Evolutionary conservation across 2,888 invertebrate species (phyloP).

Genomic region (Ophion slaviceki): DNA sequence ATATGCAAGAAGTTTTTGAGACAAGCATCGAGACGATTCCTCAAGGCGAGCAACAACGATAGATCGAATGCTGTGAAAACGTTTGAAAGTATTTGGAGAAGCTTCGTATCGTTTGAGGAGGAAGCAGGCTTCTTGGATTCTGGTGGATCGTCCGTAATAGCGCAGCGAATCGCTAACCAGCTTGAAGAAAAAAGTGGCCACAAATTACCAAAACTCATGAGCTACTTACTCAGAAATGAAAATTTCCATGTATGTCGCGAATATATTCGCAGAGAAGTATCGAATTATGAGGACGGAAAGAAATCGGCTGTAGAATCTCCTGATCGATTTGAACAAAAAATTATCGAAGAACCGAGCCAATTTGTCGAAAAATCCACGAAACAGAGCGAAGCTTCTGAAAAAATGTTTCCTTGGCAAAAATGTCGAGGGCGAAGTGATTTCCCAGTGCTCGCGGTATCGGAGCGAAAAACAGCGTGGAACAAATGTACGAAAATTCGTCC

Average conservation of each 20-base stretch:
- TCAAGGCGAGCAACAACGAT: slow-evolving; percentile 72
- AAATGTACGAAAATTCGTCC: slow-evolving; percentile 72
- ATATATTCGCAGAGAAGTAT: slow-evolving; percentile 72
- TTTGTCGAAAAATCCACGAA: background rate
- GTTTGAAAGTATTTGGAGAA: slow-evolving; percentile 72
- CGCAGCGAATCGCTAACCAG: slow-evolving; percentile 87
- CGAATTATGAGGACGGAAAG: background rate
- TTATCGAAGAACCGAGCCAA: background rate
- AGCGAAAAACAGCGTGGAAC: slow-evolving; percentile 1
- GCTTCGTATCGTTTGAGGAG: slow-evolving; percentile 71
- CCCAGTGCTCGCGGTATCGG: background rate
- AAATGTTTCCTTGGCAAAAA: slow-evolving; percentile 74
- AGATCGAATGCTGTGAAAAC: slow-evolving; percentile 68
- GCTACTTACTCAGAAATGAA: slow-evolving; percentile 85
- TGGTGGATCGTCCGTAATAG: slow-evolving; percentile 90
- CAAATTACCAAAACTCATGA: slow-evolving; percentile 85
- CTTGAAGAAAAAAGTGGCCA: slow-evolving; percentile 83
- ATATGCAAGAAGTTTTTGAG: slow-evolving; percentile 84
- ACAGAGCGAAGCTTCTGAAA: background rate
- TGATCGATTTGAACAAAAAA: background rate
- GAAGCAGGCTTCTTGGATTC: slow-evolving; percentile 85
- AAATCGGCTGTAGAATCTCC: background rate
- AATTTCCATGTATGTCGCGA: slow-evolving; percentile 81
- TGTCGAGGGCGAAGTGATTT: slow-evolving; percentile 70
- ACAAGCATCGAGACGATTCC: slow-evolving; percentile 76